Evolutionary conservation across 2,113 vertebrate genomes (phyloP), one percentile per base, ranked within the genome.

Genomic region (Drymodes brunneopygia): DNA sequence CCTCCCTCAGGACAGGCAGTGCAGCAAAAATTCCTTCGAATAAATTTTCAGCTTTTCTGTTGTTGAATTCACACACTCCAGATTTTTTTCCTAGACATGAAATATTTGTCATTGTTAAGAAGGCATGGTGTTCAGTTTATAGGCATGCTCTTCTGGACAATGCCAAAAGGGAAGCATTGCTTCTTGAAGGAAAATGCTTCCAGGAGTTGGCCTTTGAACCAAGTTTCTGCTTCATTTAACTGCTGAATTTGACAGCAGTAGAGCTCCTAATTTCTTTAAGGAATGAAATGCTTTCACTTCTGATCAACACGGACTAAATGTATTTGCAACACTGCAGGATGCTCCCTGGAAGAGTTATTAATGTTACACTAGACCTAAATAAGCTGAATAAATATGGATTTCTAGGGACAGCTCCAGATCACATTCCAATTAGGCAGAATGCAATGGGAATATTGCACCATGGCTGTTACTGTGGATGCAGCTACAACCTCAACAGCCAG

Each of bases 201-300:
- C 89, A 97, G 93, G 94, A 95, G 53, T 67, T 94, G 90, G 87
- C 93, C 95, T 96, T 95, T 97, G 94, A 97, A 94, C 94, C 66
- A 27, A 87, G 90, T 90, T 96, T 95, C 95, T 96, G 94, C 87
- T 95, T 95, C 94, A 95, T 95, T 95, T 95, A 95, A 96, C 94
- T 1, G 8, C 70, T 93, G 94, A 42, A 47, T 93, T 80, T 94
- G 95, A 95, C 90, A 95, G 94, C 94, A 80, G 66, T 31, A 58
- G 66, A 95, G 66, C 66, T 90, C 89, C 91, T 88, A 66, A 95
- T 91, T 94, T 91, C 93, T 77, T 85, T n/a, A 69, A 27, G 42
- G 89, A 94, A 66, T 69, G 62, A 95, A 94, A 80, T 2, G 25
- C 84, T 95, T 91, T 94, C 81, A 58, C 66, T 82, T 91, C 71